Conservation (phyloP, 1,140 invertebrate genomes). For the Drosophila persimilis region DNA sequence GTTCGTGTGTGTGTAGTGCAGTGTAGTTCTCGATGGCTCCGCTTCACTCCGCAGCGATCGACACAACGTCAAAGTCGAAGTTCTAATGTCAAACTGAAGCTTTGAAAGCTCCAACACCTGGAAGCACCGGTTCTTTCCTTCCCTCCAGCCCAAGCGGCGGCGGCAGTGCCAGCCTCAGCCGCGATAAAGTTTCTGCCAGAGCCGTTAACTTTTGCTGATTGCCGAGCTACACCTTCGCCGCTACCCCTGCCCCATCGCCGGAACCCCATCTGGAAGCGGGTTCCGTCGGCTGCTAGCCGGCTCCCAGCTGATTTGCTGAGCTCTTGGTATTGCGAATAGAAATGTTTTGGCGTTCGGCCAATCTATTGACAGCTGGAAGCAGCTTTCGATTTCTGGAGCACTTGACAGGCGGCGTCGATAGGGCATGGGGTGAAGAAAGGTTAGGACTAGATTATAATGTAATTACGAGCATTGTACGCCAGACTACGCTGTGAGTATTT, state of each 20-base stretch:
- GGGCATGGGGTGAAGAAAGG: not conserved
- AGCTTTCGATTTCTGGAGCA: slow-evolving; percentile 64
- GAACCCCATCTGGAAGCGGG: slow-evolving; percentile 40
- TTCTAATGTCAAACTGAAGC: slow-evolving; percentile 77
- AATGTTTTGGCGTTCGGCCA: slow-evolving; percentile 70
- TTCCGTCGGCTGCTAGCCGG: slow-evolving; percentile 5
- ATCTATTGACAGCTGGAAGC: slow-evolving; percentile 57
- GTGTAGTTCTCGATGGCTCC: slow-evolving; percentile 56
- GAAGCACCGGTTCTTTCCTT: slow-evolving; percentile 19
- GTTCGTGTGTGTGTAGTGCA: slow-evolving; percentile 51
- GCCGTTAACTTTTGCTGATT: slow-evolving; percentile 46
- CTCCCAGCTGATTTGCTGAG: slow-evolving; percentile 49
- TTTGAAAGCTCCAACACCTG: slow-evolving; percentile 62
- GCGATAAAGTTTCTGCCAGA: slow-evolving; percentile 6
- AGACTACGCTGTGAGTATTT: no score
- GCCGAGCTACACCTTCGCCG: slow-evolving; percentile 10
- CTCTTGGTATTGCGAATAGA: slow-evolving; percentile 61
- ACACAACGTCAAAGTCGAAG: slow-evolving; percentile 76
- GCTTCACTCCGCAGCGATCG: slow-evolving; percentile 61
- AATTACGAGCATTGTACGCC: slow-evolving; percentile 20
- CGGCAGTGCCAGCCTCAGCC: no score
- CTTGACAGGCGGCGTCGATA: no score
- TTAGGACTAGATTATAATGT: slow-evolving; percentile 8
- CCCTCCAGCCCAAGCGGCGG: no score
- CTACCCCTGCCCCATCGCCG: not conserved